These are phyloP conservation scores for Whitmania pigra DNA, from an alignment of 1,140 invertebrate genomes.

Conservation along the genomic window DNA sequence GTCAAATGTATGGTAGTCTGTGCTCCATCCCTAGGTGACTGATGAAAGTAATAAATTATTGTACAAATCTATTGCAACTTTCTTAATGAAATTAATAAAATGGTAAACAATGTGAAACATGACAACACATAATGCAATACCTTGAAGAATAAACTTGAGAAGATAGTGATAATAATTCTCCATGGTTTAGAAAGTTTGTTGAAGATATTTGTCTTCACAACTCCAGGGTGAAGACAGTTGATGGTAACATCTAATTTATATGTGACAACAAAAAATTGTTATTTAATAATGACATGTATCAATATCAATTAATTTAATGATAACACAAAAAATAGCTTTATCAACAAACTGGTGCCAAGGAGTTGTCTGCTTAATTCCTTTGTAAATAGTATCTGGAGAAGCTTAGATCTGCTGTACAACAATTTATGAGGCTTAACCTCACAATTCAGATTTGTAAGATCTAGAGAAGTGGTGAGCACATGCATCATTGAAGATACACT, in stretches of 20 bases:
- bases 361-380: slow-evolving; percentile 38
- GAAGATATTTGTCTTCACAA: slow-evolving; percentile 35
- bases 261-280: background rate
- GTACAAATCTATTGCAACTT: too few species aligned
- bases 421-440: slow-evolving; percentile 54
- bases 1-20: slow-evolving; percentile 42
- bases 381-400: slow-evolving; percentile 73
- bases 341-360: background rate
- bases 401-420: slow-evolving; percentile 73
- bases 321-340: too few species aligned
- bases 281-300: background rate
- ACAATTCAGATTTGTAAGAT: slow-evolving; percentile 58
- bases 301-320: too few species aligned
- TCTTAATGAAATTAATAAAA: too few species aligned
- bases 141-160: slow-evolving; percentile 16
- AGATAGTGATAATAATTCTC: slow-evolving; percentile 13
- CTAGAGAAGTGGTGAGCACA: slow-evolving; percentile 48
- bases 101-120: too few species aligned
- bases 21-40: slow-evolving; percentile 42
- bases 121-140: too few species aligned
- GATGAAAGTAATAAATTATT: slow-evolving; percentile 25
- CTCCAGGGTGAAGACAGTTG: slow-evolving; percentile 39
- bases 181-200: slow-evolving; percentile 25
- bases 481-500: slow-evolving; percentile 50
- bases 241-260: slow-evolving; percentile 30